A percentile compares a stretch with the other conserved stretches of the same genome.
phyloP scores from a whole-genome alignment of 1,140 invertebrate species.

The Polypedilum pembai region DNA sequence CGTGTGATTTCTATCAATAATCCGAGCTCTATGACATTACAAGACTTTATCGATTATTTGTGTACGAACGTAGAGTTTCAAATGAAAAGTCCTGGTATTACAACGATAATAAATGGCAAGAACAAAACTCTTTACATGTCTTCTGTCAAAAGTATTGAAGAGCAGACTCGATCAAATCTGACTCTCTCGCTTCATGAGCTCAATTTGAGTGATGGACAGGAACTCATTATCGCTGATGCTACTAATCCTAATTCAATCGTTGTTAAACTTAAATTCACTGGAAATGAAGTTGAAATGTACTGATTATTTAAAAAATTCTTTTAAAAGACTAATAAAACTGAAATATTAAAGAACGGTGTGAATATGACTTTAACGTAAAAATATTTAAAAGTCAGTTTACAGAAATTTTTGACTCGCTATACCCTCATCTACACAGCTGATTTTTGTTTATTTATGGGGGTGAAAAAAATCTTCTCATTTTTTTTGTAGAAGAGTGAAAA shows the following conservation, averaged over 20 bases:
- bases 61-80: constrained; percentile 67
- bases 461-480: no score
- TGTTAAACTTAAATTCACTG: constrained; percentile 56
- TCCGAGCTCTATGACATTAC: constrained; percentile 60
- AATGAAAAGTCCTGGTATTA: constrained; percentile 81
- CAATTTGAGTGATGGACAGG: constrained; percentile 69
- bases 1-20: constrained; percentile 63
- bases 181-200: constrained; percentile 79
- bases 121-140: constrained; percentile 90
- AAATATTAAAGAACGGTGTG: no score
- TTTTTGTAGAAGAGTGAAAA: background rate
- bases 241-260: constrained; percentile 77
- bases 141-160: constrained; percentile 81
- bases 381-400: no score
- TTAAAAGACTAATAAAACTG: no score
- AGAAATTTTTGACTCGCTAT: no score
- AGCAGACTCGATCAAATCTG: constrained; percentile 76
- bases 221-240: constrained; percentile 81
- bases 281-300: constrained; percentile 48
- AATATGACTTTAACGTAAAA: no score
- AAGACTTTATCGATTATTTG: constrained; percentile 74
- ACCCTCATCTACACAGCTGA: no score
- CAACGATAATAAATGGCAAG: constrained; percentile 69
- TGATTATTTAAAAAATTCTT: background rate
- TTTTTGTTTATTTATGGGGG: no score